A percentile compares a stretch with the other conserved stretches of the same genome.
These are phyloP conservation scores for Dasypogon diadema DNA, from an alignment of 2,888 invertebrate species.

Conservation along the genomic window DNA sequence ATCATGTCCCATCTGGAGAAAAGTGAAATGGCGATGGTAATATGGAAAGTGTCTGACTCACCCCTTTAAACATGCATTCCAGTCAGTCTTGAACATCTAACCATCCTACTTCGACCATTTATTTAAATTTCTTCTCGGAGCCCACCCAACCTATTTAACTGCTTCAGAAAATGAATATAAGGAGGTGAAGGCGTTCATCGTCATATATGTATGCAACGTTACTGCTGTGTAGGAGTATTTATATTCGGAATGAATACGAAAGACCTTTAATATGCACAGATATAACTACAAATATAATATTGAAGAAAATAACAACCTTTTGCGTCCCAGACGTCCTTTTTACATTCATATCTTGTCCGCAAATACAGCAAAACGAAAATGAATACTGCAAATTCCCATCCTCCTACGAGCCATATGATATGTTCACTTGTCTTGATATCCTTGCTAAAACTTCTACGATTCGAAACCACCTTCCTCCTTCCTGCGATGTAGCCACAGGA, in stretches of 20 bases:
- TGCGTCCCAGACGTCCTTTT: conserved; percentile 29
- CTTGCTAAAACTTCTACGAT: background rate
- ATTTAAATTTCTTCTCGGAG: conserved; percentile 26
- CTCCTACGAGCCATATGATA: conserved; percentile 10
- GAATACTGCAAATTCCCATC: conserved; percentile 17
- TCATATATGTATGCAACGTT: background rate
- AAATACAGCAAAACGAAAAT: conserved; percentile 34
- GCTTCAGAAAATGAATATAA: conserved; percentile 24
- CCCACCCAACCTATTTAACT: conserved; percentile 5
- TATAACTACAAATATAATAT: conserved; percentile 12
- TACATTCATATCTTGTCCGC: conserved; percentile 39
- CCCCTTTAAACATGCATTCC: background rate
- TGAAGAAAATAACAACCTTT: conserved; percentile 42
- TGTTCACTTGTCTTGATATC: conserved; percentile 44
- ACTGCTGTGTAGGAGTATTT: background rate
- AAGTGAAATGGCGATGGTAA: conserved; percentile 4
- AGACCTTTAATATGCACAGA: background rate
- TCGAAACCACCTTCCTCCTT: background rate
- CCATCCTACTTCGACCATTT: conserved; percentile 17
- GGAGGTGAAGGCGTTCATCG: background rate
- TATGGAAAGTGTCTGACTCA: background rate
- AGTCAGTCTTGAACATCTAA: background rate
- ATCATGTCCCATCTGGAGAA: conserved; percentile 1
- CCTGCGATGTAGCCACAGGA: conserved; percentile 12
- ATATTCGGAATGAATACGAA: background rate